These are phyloP conservation scores for Papilio machaon DNA, from an alignment of 1,140 invertebrate genomes.

Conservation along the genomic window DNA sequence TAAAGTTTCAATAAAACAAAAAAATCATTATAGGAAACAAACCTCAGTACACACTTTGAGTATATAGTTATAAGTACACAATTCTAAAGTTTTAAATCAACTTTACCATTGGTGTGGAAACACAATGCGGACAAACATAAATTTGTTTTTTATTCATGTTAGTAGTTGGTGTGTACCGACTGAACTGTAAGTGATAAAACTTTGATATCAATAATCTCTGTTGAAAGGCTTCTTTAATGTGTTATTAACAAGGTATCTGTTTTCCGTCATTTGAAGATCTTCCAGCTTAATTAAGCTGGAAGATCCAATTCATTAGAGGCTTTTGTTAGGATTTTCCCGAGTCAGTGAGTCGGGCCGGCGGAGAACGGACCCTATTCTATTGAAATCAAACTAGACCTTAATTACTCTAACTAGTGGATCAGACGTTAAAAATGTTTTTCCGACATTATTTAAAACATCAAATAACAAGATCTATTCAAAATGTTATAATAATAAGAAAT, in stretches of 20 bases:
- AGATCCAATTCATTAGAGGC: conserved; percentile 21
- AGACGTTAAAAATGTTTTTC: not conserved
- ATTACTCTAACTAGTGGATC: not conserved
- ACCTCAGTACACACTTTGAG: too few species aligned
- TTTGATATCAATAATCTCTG: not conserved
- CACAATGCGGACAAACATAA: too few species aligned
- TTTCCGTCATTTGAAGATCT: conserved; percentile 21
- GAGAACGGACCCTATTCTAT: not conserved
- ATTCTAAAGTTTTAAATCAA: too few species aligned
- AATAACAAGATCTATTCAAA: too few species aligned
- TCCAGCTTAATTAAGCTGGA: conserved; percentile 29
- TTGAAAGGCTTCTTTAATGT: conserved; percentile 4
- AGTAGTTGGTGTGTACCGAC: not conserved
- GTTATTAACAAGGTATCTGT: not conserved
- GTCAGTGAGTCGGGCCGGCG: not conserved
- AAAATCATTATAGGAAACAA: too few species aligned
- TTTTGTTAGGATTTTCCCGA: conserved; percentile 28
- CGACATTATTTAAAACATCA: too few species aligned
- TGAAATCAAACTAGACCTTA: not conserved
- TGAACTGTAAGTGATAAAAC: not conserved
- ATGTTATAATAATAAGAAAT: too few species aligned
- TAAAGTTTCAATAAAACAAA: too few species aligned
- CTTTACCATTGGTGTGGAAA: too few species aligned
- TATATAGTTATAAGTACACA: too few species aligned
- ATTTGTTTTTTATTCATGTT: too few species aligned